Evolutionary conservation across 1,140 invertebrate genomes (phyloP).

Genomic region (Pseudomyrmex flavicornis): DNA sequence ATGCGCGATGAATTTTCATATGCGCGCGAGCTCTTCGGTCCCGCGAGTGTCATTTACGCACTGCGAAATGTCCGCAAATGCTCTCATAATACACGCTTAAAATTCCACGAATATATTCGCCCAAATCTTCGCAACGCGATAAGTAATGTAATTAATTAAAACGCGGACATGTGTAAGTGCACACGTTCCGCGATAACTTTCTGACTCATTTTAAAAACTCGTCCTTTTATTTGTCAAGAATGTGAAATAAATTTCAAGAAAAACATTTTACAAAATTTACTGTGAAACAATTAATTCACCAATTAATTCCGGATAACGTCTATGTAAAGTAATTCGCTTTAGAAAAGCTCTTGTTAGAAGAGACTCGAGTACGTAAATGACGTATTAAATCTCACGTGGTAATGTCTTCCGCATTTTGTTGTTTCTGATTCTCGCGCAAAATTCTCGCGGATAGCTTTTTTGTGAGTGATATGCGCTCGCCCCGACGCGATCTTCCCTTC

Average conservation of each 20-base stretch:
- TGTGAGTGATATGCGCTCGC: too few species aligned
- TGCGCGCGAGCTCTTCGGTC: constrained; percentile 42
- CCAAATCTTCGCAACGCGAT: neutral
- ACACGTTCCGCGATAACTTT: neutral
- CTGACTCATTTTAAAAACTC: too few species aligned
- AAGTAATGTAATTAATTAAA: constrained; percentile 15
- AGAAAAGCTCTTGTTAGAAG: too few species aligned
- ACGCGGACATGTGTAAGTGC: neutral
- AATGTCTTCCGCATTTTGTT: constrained; percentile 40
- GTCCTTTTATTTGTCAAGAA: too few species aligned
- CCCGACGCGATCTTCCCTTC: constrained; percentile 17
- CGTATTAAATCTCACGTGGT: too few species aligned
- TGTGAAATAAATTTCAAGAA: too few species aligned
- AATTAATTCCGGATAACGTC: too few species aligned
- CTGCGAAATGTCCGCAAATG: constrained; percentile 6
- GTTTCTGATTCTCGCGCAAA: constrained; percentile 68
- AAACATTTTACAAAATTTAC: too few species aligned
- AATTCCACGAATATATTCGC: constrained; percentile 21
- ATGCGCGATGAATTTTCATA: constrained; percentile 61
- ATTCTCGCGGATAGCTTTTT: constrained; percentile 58
- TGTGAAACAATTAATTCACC: too few species aligned
- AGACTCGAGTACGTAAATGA: too few species aligned
- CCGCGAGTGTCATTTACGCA: constrained; percentile 35
- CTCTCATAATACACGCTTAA: neutral
- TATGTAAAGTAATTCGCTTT: too few species aligned